Evolutionary conservation across 2,888 invertebrate species (phyloP), one percentile per base, ranked within the genome.

Genomic region (Muschampia plurimacula): DNA sequence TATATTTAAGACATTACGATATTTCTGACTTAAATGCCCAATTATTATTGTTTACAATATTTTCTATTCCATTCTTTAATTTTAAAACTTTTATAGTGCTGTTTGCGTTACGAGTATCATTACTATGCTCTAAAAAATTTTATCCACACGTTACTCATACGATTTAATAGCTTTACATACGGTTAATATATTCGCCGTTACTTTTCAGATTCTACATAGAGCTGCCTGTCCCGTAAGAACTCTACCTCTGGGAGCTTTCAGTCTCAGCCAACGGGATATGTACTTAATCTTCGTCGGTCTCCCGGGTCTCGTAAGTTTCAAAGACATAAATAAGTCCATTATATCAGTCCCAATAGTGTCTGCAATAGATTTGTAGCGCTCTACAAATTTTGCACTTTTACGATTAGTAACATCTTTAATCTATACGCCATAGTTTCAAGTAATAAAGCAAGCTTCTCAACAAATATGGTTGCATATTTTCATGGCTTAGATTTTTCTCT

Each of bases 211-310:
- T 59, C 32, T 59, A 59, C 13, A 4, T 32, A 59, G 2, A 32
- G 59, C 32, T 13, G 32, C 13, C 15, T 62, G 7, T 62, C 55
- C 44, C 15, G 22, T 67, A 6, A 22, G 7, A 69, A 22, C 15
- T 49, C 36, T 39, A 12, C 59, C 71, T 57, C 49, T 22, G 66
- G 59, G 66, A 59, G 66, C 22, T 15, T 39, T 60, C 59, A n/a
- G 22, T 69, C 44, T 36, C 57, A 59, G 36, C 39, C 66, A 71
- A 71, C 49, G 39, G 5, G 9, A 39, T 12, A 7, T 9, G 69
- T 64, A 64, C 63, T 69, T 69, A 63, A 69, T 66, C 55, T 69
- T 69, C 55, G 41, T 57, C 15, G 57, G 57, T 46, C 70, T 70
- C 71, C 6, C 10, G 55, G 60, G 66, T 36, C 49, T 66, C 66